These are phyloP conservation scores for Syngnathus typhle DNA, from an alignment of 2,113 vertebrate genomes.

Conservation along the genomic window DNA sequence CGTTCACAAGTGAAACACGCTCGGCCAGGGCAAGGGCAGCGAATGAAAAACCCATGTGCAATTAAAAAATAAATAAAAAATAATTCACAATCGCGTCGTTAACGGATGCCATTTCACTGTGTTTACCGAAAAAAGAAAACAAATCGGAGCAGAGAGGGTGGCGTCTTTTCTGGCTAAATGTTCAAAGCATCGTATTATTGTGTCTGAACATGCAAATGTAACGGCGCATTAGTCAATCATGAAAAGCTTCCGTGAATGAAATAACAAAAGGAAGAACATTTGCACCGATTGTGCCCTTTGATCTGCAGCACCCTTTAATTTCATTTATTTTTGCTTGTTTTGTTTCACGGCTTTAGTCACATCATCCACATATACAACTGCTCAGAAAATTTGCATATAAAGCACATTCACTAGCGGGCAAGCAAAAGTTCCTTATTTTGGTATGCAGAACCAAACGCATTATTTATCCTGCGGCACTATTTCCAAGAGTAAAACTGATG, in stretches of 20 bases:
- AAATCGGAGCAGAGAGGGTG: background rate
- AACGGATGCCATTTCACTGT: conserved; percentile 58
- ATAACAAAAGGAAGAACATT: background rate
- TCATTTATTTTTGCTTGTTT: background rate
- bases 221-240: conserved; percentile 55
- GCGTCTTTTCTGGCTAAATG: conserved; percentile 38
- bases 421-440: background rate
- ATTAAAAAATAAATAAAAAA: conserved; percentile 9
- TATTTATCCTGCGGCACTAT: too few species aligned
- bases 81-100: conserved; percentile 51
- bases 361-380: background rate
- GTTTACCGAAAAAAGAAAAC: conserved; percentile 49
- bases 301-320: conserved; percentile 28
- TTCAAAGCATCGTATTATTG: conserved; percentile 49
- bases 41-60: conserved; percentile 55
- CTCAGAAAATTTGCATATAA: background rate
- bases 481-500: too few species aligned
- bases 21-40: conserved; percentile 58
- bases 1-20: conserved; percentile 44
- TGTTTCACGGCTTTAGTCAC: background rate
- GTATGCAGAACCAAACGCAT: background rate
- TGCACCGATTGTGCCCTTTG: conserved; percentile 35
- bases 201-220: conserved; percentile 42
- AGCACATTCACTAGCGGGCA: background rate
- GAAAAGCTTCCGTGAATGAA: background rate